Evolutionary conservation across 2,888 invertebrate species (phyloP).

Genomic region (Agrotis puta): DNA sequence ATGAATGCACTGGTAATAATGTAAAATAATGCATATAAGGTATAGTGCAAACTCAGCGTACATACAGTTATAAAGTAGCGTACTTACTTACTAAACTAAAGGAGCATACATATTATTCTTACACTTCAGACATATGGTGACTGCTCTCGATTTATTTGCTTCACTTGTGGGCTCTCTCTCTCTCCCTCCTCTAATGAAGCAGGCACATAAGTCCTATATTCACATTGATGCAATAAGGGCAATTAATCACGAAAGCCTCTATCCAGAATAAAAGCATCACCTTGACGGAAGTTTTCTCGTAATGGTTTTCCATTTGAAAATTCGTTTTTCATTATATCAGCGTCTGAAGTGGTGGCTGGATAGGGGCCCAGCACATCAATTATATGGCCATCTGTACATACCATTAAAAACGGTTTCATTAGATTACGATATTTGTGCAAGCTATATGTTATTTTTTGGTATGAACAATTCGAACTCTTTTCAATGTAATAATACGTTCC

Average conservation of each 20-base stretch:
- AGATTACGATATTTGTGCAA: slow-evolving; percentile 1
- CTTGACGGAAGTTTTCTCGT: slow-evolving; percentile 1
- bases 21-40: no score
- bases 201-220: slow-evolving; percentile 11
- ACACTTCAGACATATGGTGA: slow-evolving; percentile 28
- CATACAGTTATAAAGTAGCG: no score
- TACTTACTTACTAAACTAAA: no score
- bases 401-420: slow-evolving; percentile 11
- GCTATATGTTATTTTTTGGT: background rate
- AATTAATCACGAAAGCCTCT: slow-evolving; percentile 17
- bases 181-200: slow-evolving; percentile 17
- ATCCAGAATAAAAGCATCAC: slow-evolving; percentile 7
- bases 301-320: background rate
- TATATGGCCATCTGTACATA: slow-evolving; percentile 8
- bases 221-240: slow-evolving; percentile 10
- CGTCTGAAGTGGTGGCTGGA: slow-evolving; percentile 12
- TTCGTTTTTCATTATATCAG: slow-evolving; percentile 5
- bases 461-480: slow-evolving; percentile 3
- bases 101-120: no score
- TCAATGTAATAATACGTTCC: slow-evolving; percentile 7
- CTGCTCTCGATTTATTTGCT: slow-evolving; percentile 43
- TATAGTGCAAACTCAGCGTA: no score
- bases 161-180: slow-evolving; percentile 28
- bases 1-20: no score
- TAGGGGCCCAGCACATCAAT: slow-evolving; percentile 9